Conservation (phyloP, 2,797 vertebrate genomes). For the Lacerta agilis region DNA sequence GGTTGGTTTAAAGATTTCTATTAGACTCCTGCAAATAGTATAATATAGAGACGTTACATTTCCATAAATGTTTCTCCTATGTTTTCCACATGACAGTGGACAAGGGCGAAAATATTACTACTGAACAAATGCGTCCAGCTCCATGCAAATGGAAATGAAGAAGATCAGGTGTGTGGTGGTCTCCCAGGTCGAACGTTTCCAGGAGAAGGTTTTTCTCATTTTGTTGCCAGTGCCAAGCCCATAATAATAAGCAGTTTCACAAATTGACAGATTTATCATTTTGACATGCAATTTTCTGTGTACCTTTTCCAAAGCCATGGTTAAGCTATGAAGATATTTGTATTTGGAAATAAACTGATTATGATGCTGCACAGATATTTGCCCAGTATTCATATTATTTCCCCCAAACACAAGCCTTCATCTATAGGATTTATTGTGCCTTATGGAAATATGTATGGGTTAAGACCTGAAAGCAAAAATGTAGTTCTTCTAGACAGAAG, state of each 20-base stretch:
- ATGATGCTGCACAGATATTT: constrained; percentile 57
- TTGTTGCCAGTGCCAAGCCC: constrained; percentile 59
- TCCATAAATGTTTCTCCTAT: background rate
- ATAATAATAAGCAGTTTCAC: constrained; percentile 67
- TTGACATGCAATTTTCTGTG: constrained; percentile 74
- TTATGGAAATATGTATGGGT: constrained; percentile 15
- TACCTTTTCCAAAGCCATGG: constrained; percentile 65
- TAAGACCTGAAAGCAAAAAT: constrained; percentile 25
- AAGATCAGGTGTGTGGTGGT: constrained; percentile 42
- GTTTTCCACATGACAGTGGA: constrained; percentile 22
- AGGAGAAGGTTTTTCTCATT: constrained; percentile 57
- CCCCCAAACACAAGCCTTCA: constrained; percentile 13
- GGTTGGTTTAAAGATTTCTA: background rate
- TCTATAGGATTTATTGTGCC: constrained; percentile 19
- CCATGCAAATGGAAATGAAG: constrained; percentile 48
- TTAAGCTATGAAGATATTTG: constrained; percentile 65
- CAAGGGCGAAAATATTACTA: constrained; percentile 9
- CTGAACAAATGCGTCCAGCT: constrained; percentile 30
- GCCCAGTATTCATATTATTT: constrained; percentile 38
- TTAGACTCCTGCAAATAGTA: constrained; percentile 8
- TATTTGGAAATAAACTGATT: constrained; percentile 67
- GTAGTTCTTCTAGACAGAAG: background rate
- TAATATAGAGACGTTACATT: background rate
- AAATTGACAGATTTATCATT: constrained; percentile 78
- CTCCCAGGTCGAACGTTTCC: constrained; percentile 38